These are phyloP conservation scores for Dorcus hopei DNA, from an alignment of 2,888 invertebrate species.

Conservation along the genomic window DNA sequence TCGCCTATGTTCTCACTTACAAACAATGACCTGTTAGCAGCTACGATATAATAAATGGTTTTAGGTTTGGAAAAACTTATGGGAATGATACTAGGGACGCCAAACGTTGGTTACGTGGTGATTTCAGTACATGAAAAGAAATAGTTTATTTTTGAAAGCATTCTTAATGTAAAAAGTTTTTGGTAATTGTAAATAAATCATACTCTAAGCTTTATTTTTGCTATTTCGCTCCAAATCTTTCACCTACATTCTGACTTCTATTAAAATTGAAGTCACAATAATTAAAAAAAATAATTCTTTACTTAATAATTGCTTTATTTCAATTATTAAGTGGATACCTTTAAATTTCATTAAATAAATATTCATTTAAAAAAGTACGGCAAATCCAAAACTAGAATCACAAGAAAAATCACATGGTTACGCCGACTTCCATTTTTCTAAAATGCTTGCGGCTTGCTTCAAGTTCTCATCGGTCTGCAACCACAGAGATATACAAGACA, in stretches of 20 bases:
- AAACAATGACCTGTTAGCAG: neutral
- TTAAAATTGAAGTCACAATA: too few species aligned
- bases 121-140: conserved; percentile 49
- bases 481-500: conserved; percentile 26
- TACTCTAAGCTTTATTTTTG: too few species aligned
- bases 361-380: too few species aligned
- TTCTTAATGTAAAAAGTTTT: too few species aligned
- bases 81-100: conserved; percentile 72
- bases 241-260: too few species aligned
- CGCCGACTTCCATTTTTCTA: conserved; percentile 56
- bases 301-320: too few species aligned
- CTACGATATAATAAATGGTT: conserved; percentile 24
- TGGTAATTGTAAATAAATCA: too few species aligned
- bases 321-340: too few species aligned
- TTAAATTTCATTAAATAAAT: too few species aligned
- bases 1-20: neutral
- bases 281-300: too few species aligned
- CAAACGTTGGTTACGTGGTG: conserved; percentile 68
- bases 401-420: conserved; percentile 25
- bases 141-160: too few species aligned
- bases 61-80: conserved; percentile 71
- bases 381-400: neutral
- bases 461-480: conserved; percentile 74
- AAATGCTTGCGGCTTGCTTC: conserved; percentile 61
- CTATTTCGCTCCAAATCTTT: too few species aligned